Base-by-base conservation (phyloP, 2,888 invertebrate species). In the Biston betularia region DNA sequence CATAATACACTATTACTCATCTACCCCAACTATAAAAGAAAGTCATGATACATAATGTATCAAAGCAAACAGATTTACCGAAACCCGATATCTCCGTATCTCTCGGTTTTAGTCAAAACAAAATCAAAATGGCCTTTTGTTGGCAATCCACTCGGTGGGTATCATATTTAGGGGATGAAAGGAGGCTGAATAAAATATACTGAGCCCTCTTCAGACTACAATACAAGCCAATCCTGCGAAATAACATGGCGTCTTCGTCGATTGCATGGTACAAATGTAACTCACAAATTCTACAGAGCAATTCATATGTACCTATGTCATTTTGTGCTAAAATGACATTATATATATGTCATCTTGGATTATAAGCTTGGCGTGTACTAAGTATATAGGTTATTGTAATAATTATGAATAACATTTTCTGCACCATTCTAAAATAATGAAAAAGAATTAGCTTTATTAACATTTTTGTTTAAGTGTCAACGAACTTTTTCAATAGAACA, bases 51-150 rank as follows among this genome's bases (percentile, higher is more conserved):
- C 65, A 83, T 82, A 79, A 69, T 80, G 75, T 82, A 83, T 85
- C 84, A 81, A 79, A 77, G 77, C 67, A 87, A 89, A 88, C 87
- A 85, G 84, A 87, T 86, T 89, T 83, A 78, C 82, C 83, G 92
- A 84, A 92, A 92, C 82, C 79, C 79, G 89, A 92, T 90, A 85
- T 80, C 78, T 78, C 77, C 79, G 79, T 42, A 48, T 62, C 66
- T 57, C 82, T 84, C 83, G 83, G 87, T 89, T 90, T 89, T 87
- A 90, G 91, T 91, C 92, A 92, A 92, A 93, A 93, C 91, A 92
- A 90, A 92, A 92, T 93, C 92, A 86, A 84, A 71, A 75, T 81
- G 83, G 84, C 81, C 87, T 85, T 91, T 92, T 93, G 92, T 92
- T 89, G 76, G 89, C 88, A 79, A 88, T 91, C 88, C 92, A 89